Conservation (phyloP, 1,140 invertebrate genomes). For the Penaeus vannamei region DNA sequence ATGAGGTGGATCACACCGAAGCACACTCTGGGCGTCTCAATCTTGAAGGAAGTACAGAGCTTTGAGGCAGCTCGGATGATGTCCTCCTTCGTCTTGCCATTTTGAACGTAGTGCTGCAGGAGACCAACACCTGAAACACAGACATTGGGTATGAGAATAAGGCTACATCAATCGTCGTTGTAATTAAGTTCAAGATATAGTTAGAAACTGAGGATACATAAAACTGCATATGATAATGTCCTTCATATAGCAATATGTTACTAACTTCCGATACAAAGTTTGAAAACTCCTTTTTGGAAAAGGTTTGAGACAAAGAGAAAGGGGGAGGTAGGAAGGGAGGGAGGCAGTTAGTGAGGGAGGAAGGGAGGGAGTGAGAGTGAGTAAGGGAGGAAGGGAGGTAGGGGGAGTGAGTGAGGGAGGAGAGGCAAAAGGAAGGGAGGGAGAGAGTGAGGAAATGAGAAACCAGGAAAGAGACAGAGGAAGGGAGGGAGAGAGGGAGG, state of each 20-base stretch:
- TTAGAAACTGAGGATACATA: neutral
- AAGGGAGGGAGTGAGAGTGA: neutral
- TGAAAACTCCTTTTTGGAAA: neutral
- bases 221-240: too few species aligned
- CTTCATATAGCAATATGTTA: too few species aligned
- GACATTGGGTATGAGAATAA: neutral
- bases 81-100: slow-evolving; percentile 86
- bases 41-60: slow-evolving; percentile 87
- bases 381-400: neutral
- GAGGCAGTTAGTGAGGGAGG: neutral
- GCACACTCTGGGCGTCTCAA: slow-evolving; percentile 87
- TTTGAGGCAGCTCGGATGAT: slow-evolving; percentile 88
- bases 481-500: slow-evolving; percentile 2
- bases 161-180: neutral
- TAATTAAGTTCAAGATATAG: neutral
- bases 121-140: slow-evolving; percentile 80
- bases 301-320: neutral
- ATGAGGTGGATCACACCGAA: slow-evolving; percentile 88
- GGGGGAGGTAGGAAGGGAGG: neutral
- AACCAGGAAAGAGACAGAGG: neutral
- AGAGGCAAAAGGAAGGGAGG: neutral
- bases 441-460: neutral
- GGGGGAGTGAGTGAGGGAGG: neutral
- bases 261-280: neutral
- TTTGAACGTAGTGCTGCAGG: slow-evolving; percentile 87